These are phyloP conservation scores for Globodera rostochiensis DNA, from an alignment of 1,140 invertebrate genomes.

Conservation along the genomic window DNA sequence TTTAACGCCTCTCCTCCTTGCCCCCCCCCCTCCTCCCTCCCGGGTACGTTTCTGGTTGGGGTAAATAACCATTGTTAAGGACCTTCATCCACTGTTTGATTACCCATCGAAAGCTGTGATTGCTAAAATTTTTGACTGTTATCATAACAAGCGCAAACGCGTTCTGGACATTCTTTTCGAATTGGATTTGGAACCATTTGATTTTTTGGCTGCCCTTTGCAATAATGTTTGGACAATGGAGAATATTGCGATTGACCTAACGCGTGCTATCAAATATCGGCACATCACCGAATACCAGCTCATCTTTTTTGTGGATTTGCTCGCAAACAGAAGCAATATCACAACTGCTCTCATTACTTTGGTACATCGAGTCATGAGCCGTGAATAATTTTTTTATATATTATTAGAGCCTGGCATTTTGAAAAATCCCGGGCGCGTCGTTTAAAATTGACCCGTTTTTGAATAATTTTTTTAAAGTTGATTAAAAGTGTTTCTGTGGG, in stretches of 20 bases:
- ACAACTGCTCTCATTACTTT: not conserved
- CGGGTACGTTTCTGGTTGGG: too few species aligned
- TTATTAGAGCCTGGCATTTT: not conserved
- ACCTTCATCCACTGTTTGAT: not conserved
- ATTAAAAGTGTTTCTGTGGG: too few species aligned
- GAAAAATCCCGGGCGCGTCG: too few species aligned
- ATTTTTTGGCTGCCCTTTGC: conserved; percentile 22
- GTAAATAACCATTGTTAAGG: not conserved
- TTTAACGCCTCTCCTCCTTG: too few species aligned
- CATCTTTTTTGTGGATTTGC: conserved; percentile 16
- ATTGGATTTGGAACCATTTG: conserved; percentile 3
- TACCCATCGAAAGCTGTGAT: not conserved
- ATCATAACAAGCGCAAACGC: not conserved
- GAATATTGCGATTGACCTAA: not conserved
- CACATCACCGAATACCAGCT: conserved; percentile 15
- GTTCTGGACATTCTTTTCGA: not conserved
- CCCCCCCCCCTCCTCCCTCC: too few species aligned
- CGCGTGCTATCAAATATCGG: conserved; percentile 18
- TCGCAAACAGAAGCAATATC: not conserved
- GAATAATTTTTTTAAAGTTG: too few species aligned
- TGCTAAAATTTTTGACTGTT: not conserved
- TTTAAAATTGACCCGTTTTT: too few species aligned
- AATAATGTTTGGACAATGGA: conserved; percentile 8
- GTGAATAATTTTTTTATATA: too few species aligned
- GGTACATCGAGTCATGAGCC: not conserved